phyloP scores from a whole-genome alignment of 1,140 invertebrate genomes.

The Scylla paramamosain region DNA sequence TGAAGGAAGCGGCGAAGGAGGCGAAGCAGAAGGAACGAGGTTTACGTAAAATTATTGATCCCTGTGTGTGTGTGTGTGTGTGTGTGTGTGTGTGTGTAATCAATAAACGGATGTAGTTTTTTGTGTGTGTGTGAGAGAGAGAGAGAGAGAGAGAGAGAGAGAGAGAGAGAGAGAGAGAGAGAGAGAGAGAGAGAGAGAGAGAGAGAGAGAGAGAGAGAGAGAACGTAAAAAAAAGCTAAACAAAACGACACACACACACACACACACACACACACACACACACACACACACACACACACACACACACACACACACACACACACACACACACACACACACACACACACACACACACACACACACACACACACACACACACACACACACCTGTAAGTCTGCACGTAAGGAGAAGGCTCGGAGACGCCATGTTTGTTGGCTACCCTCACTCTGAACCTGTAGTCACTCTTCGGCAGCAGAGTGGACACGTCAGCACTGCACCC shows the following conservation, averaged over 20 bases:
- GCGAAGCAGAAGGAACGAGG: too few relatives aligned
- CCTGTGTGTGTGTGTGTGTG: too few relatives aligned
- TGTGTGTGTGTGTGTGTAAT: too few relatives aligned
- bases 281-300: background rate
- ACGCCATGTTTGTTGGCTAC: conserved; percentile 98
- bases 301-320: background rate
- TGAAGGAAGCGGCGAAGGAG: too few relatives aligned
- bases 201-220: too few relatives aligned
- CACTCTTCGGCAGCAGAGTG: conserved; percentile 90
- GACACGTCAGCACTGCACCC: conserved; percentile 92
- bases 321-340: conserved; percentile 1
- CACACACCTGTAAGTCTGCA: conserved; percentile 85
- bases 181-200: too few relatives aligned
- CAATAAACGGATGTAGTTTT: too few relatives aligned
- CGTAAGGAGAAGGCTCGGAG: conserved; percentile 95
- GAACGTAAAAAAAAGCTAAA: too few relatives aligned
- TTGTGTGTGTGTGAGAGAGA: too few relatives aligned
- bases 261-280: background rate
- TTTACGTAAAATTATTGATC: too few relatives aligned
- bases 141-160: too few relatives aligned
- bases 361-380: conserved; percentile 26
- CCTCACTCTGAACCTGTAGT: conserved; percentile 95
- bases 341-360: background rate
- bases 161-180: too few relatives aligned
- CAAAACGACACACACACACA: background rate